A percentile compares a stretch with the other conserved stretches of the same genome.
phyloP scores from a whole-genome alignment of 2,113 vertebrate genomes.

The Ranitomeya imitator region DNA sequence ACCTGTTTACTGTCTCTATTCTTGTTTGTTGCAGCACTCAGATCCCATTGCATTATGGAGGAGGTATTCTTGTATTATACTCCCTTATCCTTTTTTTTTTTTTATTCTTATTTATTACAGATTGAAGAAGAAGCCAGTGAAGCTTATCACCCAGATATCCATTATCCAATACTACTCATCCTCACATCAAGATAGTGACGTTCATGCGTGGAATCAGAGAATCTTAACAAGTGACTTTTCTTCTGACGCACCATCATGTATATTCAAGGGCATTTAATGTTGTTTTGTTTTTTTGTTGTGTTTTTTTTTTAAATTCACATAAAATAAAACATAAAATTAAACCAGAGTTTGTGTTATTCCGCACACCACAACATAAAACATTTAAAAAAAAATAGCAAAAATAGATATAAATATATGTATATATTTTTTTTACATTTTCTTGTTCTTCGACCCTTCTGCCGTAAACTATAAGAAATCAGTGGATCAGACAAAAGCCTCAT shows the following conservation, averaged over 20 bases:
- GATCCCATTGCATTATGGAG: not conserved
- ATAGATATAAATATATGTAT: not conserved
- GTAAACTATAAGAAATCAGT: slow-evolving; percentile 80
- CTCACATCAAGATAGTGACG: slow-evolving; percentile 73
- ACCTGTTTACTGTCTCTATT: not conserved
- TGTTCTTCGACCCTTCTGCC: slow-evolving; percentile 48
- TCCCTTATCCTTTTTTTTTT: slow-evolving; percentile 55
- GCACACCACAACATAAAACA: not conserved
- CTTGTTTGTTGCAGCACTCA: not conserved
- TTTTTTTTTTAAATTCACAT: not conserved
- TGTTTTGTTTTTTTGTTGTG: no score
- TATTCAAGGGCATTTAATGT: not conserved
- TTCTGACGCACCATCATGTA: not conserved
- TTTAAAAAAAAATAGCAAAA: not conserved
- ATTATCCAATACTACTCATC: slow-evolving; percentile 89
- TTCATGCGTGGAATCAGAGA: not conserved
- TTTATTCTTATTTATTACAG: slow-evolving; percentile 74
- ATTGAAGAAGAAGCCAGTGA: slow-evolving; percentile 86
- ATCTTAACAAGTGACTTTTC: not conserved
- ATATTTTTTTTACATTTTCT: not conserved
- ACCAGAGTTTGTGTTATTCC: not conserved
- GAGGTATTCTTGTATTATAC: not conserved
- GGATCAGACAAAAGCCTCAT: slow-evolving; percentile 95
- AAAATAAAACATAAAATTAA: not conserved
- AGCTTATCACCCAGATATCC: slow-evolving; percentile 90